Conservation (phyloP, 1,140 invertebrate species). For the Papilio dardanus region DNA sequence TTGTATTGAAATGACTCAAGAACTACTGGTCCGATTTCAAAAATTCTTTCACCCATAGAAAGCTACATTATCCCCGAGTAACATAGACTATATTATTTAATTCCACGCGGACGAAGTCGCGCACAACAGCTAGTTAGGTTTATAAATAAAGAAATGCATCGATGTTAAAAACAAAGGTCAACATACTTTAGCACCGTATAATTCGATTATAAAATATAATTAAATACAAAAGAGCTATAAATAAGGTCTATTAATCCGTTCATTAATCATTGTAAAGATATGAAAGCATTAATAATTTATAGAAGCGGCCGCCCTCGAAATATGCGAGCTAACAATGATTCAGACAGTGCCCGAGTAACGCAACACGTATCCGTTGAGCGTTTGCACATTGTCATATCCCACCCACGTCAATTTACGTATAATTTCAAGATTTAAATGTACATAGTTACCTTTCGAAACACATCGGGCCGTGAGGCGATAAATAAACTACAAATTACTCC, state of each 20-base stretch:
- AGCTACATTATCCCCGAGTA: too few relatives aligned
- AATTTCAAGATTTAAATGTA: slow-evolving; percentile 73
- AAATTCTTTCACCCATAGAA: too few relatives aligned
- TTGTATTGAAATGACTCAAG: too few relatives aligned
- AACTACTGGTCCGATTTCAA: too few relatives aligned
- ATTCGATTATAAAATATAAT: background rate
- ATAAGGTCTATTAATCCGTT: background rate
- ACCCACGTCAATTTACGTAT: slow-evolving; percentile 66
- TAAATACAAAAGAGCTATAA: slow-evolving; percentile 16
- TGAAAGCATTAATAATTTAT: slow-evolving; percentile 38
- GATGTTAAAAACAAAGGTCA: background rate
- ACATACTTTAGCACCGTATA: background rate
- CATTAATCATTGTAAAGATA: slow-evolving; percentile 37
- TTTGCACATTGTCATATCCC: slow-evolving; percentile 73
- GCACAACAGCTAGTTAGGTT: too few relatives aligned
- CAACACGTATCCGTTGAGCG: slow-evolving; percentile 46
- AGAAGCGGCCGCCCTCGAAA: slow-evolving; percentile 28
- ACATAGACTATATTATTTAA: too few relatives aligned
- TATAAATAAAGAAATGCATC: background rate
- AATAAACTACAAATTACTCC: slow-evolving; percentile 77
- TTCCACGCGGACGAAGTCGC: too few relatives aligned
- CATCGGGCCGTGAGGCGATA: slow-evolving; percentile 66
- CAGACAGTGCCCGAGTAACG: slow-evolving; percentile 28
- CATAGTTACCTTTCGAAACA: slow-evolving; percentile 68
- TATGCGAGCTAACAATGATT: slow-evolving; percentile 36